Base-by-base conservation (phyloP, 2,797 vertebrate species). In the Setipinna tenuifilis region DNA sequence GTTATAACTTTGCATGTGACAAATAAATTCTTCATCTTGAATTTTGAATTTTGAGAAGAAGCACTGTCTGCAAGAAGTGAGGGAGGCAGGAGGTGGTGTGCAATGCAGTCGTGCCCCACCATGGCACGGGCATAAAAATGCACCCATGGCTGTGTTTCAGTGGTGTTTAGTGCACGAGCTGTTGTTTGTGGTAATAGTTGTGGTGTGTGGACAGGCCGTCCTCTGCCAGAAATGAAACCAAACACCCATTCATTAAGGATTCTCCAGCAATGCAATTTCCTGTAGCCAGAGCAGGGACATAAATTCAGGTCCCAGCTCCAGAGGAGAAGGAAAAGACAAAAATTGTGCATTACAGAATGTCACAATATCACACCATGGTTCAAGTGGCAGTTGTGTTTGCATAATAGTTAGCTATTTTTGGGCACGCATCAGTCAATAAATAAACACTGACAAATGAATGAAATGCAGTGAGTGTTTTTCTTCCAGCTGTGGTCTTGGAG, bases 101-200 rank as follows among this genome's bases (percentile, higher is more conserved):
- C 71, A 41, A 78, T 31, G 31, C 19, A 78, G 71, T 25, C 7
- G 7, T 78, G 71, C 19, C 35, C 71, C 21, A 28, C 31, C 16
- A 28, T 75, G 68, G 16, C 68, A 75, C 28, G 12, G 71, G 19
- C 71, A 78, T 41, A 44, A 75, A 44, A 78, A 41, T 78, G 71
- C 31, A 16, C 19, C 71, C 6, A 25, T 78, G 71, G 71, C 71
- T 12, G 19, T 17, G 6, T 35, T 78, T 78, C 35, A 78, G 19
- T 78, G 41, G 71, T 78, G 71, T 78, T 78, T 78, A 41, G 71
- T 78, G 71, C 31, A 78, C 21, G 14, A 78, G 17, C 35, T 44
- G 71, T 44, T 78, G 71, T 78, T 78, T 78, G 71, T 78, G 71
- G 71, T 78, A 41, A 28, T 75, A 78, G 71, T 78, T 44, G 71